Evolutionary conservation across 2,797 vertebrate genomes (phyloP).

Genomic region (Oreochromis grahami): DNA sequence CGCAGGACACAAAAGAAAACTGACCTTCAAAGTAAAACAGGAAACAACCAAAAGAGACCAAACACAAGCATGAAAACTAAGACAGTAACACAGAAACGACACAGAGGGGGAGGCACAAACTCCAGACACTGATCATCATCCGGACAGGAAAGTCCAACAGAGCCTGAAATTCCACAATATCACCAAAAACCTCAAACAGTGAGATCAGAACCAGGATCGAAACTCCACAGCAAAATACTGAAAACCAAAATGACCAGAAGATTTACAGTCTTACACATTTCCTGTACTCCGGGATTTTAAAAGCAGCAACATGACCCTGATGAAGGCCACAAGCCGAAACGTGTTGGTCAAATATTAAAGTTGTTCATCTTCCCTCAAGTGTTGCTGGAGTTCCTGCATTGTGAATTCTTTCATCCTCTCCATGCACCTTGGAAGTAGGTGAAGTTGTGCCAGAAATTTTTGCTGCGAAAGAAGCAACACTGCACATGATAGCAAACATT

Average conservation of each 20-base stretch:
- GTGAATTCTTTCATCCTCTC: too few relatives aligned
- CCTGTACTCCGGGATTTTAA: neutral
- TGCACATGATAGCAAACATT: rapidly evolving
- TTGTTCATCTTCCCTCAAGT: too few relatives aligned
- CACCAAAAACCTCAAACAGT: rapidly evolving
- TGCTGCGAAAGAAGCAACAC: neutral
- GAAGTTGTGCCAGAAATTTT: too few relatives aligned
- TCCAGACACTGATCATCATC: neutral
- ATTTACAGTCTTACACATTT: neutral
- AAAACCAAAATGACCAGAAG: neutral
- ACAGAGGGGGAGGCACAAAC: neutral
- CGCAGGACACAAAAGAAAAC: neutral
- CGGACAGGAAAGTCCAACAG: neutral
- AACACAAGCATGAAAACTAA: neutral
- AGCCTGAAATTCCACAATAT: neutral
- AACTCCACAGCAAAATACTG: neutral
- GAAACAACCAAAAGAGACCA: neutral
- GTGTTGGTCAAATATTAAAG: too few relatives aligned
- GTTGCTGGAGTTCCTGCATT: too few relatives aligned
- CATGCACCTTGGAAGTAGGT: too few relatives aligned
- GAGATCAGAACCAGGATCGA: neutral
- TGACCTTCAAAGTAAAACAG: neutral
- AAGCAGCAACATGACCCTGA: neutral
- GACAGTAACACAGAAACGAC: neutral
- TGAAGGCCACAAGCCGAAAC: too few relatives aligned